Conservation (phyloP, 2,797 vertebrate genomes). For the Microctenopoma steveboyesi region DNA sequence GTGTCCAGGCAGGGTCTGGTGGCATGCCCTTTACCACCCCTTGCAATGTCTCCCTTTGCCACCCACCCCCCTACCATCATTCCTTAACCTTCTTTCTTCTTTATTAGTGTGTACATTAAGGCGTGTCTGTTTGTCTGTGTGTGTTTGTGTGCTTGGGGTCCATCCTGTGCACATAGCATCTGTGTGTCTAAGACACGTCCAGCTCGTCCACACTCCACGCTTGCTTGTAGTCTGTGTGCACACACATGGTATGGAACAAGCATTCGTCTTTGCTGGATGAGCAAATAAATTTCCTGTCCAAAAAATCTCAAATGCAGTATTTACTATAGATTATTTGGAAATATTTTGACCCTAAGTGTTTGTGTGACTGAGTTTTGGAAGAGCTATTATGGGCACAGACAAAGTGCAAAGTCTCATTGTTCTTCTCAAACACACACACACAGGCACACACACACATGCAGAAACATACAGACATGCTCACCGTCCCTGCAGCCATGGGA, state of each 20-base stretch:
- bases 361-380: slow-evolving; percentile 18
- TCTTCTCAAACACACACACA: slow-evolving; percentile 33
- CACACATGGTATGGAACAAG: slow-evolving; percentile 39
- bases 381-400: slow-evolving; percentile 32
- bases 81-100: slow-evolving; percentile 64
- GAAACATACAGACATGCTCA: slow-evolving; percentile 62
- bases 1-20: slow-evolving; percentile 60
- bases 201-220: slow-evolving; percentile 49
- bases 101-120: slow-evolving; percentile 36
- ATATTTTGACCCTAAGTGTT: slow-evolving; percentile 14
- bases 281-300: slow-evolving; percentile 35
- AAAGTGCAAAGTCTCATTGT: slow-evolving; percentile 55
- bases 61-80: slow-evolving; percentile 58
- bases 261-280: slow-evolving; percentile 57
- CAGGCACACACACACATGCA: slow-evolving; percentile 30
- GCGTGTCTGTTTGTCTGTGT: slow-evolving; percentile 42
- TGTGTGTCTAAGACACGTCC: slow-evolving; percentile 69
- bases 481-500: slow-evolving; percentile 83
- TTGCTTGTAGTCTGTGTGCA: slow-evolving; percentile 63
- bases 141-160: slow-evolving; percentile 41
- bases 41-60: slow-evolving; percentile 60
- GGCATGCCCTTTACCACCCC: slow-evolving; percentile 77
- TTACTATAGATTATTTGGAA: slow-evolving; percentile 4
- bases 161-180: slow-evolving; percentile 51
- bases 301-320: not conserved